These are phyloP conservation scores for Myotis findleyi DNA, from an alignment of 2,797 vertebrate genomes.

Conservation along the genomic window DNA sequence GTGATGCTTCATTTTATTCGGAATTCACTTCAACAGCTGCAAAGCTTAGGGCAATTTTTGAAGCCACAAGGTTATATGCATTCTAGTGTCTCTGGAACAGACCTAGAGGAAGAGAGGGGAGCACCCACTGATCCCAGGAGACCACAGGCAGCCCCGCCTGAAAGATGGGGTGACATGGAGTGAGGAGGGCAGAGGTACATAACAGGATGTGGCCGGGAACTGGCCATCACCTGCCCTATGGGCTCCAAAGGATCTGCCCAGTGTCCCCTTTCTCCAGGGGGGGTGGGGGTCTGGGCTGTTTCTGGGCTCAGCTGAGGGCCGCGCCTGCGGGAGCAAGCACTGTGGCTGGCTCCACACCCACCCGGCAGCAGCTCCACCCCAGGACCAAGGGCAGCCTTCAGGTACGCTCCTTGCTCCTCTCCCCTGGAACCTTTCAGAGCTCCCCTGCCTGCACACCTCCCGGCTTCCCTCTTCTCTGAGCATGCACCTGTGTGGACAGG, in stretches of 20 bases:
- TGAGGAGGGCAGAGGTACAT: not conserved
- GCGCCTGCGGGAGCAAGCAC: rapidly evolving
- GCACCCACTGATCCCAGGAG: not conserved
- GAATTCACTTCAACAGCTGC: slow-evolving; percentile 9
- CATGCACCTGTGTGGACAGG: not conserved
- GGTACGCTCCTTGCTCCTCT: not conserved
- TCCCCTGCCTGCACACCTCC: no score
- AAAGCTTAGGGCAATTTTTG: not conserved
- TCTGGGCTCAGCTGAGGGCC: not conserved
- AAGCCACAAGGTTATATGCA: slow-evolving; percentile 23
- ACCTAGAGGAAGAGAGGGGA: not conserved
- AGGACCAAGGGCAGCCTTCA: not conserved
- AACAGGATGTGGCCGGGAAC: not conserved
- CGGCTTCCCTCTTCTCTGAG: not conserved
- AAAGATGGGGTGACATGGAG: not conserved
- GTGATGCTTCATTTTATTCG: slow-evolving; percentile 52
- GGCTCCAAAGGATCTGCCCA: not conserved
- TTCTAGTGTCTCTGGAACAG: not conserved
- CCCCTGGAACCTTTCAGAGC: not conserved
- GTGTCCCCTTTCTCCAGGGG: not conserved
- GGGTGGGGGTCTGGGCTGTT: not conserved
- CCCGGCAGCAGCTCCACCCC: not conserved
- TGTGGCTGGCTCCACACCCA: no score
- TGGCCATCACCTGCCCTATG: no score
- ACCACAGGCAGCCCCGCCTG: not conserved